Evolutionary conservation across 2,797 vertebrate genomes (phyloP).

Genomic region (Tauraco hartlaubi): DNA sequence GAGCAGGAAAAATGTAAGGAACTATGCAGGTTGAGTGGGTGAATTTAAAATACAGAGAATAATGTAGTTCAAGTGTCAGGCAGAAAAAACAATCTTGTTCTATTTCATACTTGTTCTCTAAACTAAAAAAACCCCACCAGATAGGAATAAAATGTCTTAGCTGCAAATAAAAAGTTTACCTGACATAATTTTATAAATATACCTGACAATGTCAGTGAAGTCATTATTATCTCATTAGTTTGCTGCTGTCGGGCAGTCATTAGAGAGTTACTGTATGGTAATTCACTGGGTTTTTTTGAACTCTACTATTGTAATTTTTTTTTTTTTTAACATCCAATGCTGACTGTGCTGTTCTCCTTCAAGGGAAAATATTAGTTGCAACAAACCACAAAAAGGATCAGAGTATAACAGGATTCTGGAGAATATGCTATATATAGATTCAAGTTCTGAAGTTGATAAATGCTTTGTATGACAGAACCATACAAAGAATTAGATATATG

Average conservation of each 20-base stretch:
- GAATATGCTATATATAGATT: not conserved
- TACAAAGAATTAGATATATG: not conserved
- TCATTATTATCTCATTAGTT: not conserved
- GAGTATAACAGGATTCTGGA: not conserved
- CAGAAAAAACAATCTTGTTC: not conserved
- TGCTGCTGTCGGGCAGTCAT: not conserved
- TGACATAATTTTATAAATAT: not conserved
- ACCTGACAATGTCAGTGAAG: not conserved
- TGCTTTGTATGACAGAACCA: not conserved
- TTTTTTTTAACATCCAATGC: not conserved
- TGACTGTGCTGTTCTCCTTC: not conserved
- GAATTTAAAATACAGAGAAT: not conserved
- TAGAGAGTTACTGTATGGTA: not conserved
- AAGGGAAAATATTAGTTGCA: not conserved
- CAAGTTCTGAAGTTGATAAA: not conserved
- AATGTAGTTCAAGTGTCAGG: not conserved
- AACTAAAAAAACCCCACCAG: not conserved
- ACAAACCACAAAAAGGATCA: not conserved
- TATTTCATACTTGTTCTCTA: not conserved
- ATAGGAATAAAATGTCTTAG: not conserved
- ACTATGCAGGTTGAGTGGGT: not conserved
- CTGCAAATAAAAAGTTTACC: not conserved
- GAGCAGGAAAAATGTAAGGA: not conserved
- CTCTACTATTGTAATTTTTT: not conserved
- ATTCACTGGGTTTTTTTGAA: not conserved